These are phyloP conservation scores for Drosophila subobscura DNA, from an alignment of 1,140 invertebrate genomes.

Conservation along the genomic window DNA sequence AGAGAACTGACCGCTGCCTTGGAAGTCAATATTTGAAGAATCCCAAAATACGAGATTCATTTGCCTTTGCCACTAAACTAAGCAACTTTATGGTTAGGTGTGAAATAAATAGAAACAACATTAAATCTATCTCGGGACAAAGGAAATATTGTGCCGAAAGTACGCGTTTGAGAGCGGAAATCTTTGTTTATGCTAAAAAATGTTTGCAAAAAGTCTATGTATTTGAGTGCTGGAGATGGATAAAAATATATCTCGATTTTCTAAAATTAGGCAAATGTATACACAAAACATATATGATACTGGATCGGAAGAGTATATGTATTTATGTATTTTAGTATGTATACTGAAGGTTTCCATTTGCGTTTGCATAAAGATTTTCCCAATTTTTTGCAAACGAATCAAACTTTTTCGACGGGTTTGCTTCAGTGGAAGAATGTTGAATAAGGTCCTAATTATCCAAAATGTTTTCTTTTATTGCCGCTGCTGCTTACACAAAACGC, in stretches of 20 bases:
- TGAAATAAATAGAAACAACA: conserved; percentile 67
- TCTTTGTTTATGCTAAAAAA: conserved; percentile 64
- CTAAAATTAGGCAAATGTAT: conserved; percentile 20
- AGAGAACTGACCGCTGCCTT: conserved; percentile 51
- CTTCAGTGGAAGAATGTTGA: too few species aligned
- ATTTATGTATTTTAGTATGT: not conserved
- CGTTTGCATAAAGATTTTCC: too few species aligned
- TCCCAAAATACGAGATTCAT: conserved; percentile 10
- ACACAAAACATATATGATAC: not conserved
- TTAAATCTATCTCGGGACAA: conserved; percentile 32
- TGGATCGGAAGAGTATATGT: not conserved
- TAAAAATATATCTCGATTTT: conserved; percentile 34
- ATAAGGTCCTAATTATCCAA: too few species aligned
- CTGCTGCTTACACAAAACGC: too few species aligned
- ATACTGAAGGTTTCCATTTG: not conserved
- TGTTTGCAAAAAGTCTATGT: conserved; percentile 23
- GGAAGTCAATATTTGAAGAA: conserved; percentile 67
- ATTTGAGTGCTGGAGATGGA: conserved; percentile 43
- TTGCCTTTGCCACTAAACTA: conserved; percentile 61
- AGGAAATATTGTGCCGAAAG: conserved; percentile 40
- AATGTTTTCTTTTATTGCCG: too few species aligned
- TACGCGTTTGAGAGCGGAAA: conserved; percentile 53
- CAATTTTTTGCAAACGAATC: too few species aligned
- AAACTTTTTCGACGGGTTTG: too few species aligned
- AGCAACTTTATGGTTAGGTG: conserved; percentile 71